Conservation (phyloP, 2,888 invertebrate genomes). For the Zaprionus bogoriensis region DNA sequence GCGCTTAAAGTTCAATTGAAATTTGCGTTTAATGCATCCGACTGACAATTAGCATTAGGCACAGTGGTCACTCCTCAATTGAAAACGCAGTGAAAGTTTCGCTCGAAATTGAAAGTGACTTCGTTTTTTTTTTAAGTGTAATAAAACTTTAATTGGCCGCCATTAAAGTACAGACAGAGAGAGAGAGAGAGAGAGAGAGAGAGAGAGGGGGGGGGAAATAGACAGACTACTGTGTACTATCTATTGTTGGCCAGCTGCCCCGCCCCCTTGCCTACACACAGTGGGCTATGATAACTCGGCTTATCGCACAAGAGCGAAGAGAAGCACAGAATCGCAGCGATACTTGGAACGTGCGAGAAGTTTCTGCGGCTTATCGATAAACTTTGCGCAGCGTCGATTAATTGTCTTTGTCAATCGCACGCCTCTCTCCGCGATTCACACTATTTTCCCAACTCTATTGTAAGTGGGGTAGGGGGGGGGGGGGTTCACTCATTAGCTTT, state of each 20-base stretch:
- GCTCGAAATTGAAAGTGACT: background rate
- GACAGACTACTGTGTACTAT: background rate
- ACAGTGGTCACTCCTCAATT: background rate
- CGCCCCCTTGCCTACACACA: background rate
- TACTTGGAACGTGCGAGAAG: background rate
- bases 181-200: no score
- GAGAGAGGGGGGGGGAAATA: no score
- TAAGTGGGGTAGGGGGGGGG: no score
- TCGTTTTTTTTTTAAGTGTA: background rate
- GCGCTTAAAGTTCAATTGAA: no score
- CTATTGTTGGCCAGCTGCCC: background rate
- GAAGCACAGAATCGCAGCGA: background rate
- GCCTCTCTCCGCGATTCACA: no score
- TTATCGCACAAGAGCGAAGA: background rate
- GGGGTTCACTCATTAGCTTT: slow-evolving; percentile 14
- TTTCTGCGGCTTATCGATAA: slow-evolving; percentile 2
- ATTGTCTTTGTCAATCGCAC: background rate
- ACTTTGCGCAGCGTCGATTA: slow-evolving; percentile 1
- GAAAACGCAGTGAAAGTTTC: background rate
- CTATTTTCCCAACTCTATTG: no score
- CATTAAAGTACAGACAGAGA: background rate
- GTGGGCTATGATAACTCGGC: background rate
- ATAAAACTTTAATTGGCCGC: background rate
- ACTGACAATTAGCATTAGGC: slow-evolving; percentile 4
- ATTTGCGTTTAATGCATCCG: no score